phyloP scores from a whole-genome alignment of 1,140 invertebrate genomes.

The Scylla paramamosain region DNA sequence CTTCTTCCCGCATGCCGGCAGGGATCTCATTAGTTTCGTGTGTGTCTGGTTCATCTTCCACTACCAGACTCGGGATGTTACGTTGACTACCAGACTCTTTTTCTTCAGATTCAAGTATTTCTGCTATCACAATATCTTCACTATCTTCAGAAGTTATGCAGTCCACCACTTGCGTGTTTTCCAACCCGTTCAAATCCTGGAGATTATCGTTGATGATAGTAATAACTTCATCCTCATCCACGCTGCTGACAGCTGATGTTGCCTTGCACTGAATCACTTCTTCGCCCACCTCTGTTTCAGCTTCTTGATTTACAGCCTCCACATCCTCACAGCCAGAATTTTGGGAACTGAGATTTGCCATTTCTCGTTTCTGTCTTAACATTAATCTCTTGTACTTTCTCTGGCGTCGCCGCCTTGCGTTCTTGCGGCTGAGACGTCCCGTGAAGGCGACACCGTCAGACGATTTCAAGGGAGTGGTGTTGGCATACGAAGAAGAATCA shows the following conservation, averaged over 20 bases:
- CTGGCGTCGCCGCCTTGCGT: slow-evolving; percentile 31
- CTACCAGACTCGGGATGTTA: too few relatives aligned
- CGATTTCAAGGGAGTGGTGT: not conserved
- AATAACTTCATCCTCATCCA: not conserved
- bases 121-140: too few relatives aligned
- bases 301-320: not conserved
- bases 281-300: not conserved
- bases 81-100: too few relatives aligned
- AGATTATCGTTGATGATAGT: not conserved
- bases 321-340: not conserved
- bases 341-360: not conserved
- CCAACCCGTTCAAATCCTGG: not conserved
- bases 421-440: slow-evolving; percentile 29
- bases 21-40: too few relatives aligned
- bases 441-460: not conserved
- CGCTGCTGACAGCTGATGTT: not conserved
- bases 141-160: too few relatives aligned
- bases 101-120: too few relatives aligned
- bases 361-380: not conserved
- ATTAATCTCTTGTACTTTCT: slow-evolving; percentile 55
- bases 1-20: too few relatives aligned
- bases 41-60: too few relatives aligned
- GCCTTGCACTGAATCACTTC: not conserved
- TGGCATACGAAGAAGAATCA: slow-evolving; percentile 41
- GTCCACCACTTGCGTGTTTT: too few relatives aligned